Evolutionary conservation across 2,113 vertebrate genomes (phyloP), one percentile per base, ranked within the genome.

Genomic region (Neoarius graeffei): DNA sequence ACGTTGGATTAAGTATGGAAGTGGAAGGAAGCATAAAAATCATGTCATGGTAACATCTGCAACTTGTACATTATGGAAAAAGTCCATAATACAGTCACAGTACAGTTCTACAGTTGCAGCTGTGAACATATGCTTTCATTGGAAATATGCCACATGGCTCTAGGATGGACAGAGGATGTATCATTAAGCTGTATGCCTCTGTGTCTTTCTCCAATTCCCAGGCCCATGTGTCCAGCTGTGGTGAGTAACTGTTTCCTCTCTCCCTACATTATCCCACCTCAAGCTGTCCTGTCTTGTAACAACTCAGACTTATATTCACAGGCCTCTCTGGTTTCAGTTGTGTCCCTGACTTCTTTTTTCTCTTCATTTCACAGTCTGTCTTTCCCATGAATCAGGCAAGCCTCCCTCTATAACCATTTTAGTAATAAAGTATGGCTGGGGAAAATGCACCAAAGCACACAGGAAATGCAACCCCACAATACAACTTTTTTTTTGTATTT

Each of bases 201-300:
- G 80, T 25, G 80, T 20, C 54, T 50, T 71, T 59, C 62, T 80
- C n/a, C 57, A 81, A 87, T 89, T 91, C 83, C 84, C 87, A 88
- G 64, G 83, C 64, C 81, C 64, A 86, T 88, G 88, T 85, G 79
- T 82, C 73, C 83, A 88, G 82, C 88, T 90, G 90, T 84, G 82
- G 88, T 85, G 86, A 88, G 59, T 89, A 89, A 89, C 67, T 35
- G 54, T 52, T 59, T 82, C 80, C 73, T 50, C 69, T 67, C 81
- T 86, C 59, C 85, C 84, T 62, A 79, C 79, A 42, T 69, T 83
- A 83, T 86, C 84, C 87, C 48, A 85, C 67, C 52, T 69, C 84
- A 76, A 59, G 48, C 83, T 30, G 60, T 69, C 56, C 80, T 86
- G 35, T 80, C 62, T 69, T 71, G 52, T 69, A 87, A 83, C 81